These are phyloP conservation scores for Drosophila paulistorum DNA, from an alignment of 1,140 invertebrate genomes.

Conservation along the genomic window DNA sequence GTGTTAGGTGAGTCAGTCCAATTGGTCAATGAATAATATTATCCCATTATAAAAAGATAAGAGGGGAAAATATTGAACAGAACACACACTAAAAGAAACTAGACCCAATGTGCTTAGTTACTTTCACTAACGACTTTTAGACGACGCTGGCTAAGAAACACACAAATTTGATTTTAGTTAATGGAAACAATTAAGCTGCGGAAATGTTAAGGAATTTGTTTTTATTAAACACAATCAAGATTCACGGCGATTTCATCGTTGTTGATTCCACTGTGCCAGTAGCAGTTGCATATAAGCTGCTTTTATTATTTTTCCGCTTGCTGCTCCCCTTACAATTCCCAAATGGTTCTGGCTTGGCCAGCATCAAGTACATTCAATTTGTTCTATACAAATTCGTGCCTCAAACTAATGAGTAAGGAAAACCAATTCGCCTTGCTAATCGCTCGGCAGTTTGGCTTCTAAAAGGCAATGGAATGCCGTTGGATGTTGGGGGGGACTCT, in stretches of 20 bases:
- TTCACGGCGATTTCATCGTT: conserved; percentile 13
- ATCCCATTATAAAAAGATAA: conserved; percentile 7
- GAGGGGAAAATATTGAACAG: too few relatives aligned
- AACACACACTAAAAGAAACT: too few relatives aligned
- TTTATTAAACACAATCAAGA: conserved; percentile 64
- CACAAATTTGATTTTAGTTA: conserved; percentile 15
- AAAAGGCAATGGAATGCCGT: conserved; percentile 53
- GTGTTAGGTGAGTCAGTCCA: not conserved
- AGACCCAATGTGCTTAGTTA: too few relatives aligned
- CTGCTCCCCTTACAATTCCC: conserved; percentile 44
- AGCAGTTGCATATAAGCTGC: not conserved
- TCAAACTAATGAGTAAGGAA: conserved; percentile 82
- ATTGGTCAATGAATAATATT: conserved; percentile 7
- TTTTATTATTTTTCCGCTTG: not conserved
- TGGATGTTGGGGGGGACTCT: not conserved
- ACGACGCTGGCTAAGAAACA: not conserved
- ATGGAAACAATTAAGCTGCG: conserved; percentile 7
- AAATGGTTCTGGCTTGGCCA: conserved; percentile 43
- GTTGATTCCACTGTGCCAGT: not conserved
- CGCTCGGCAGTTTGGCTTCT: conserved; percentile 78
- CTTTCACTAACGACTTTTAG: too few relatives aligned
- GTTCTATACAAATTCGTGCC: conserved; percentile 48
- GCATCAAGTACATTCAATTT: conserved; percentile 6
- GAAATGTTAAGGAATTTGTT: conserved; percentile 38
- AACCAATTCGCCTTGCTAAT: conserved; percentile 79